These are phyloP conservation scores for Cantharis flavilabris DNA, from an alignment of 2,888 invertebrate species.

Conservation along the genomic window DNA sequence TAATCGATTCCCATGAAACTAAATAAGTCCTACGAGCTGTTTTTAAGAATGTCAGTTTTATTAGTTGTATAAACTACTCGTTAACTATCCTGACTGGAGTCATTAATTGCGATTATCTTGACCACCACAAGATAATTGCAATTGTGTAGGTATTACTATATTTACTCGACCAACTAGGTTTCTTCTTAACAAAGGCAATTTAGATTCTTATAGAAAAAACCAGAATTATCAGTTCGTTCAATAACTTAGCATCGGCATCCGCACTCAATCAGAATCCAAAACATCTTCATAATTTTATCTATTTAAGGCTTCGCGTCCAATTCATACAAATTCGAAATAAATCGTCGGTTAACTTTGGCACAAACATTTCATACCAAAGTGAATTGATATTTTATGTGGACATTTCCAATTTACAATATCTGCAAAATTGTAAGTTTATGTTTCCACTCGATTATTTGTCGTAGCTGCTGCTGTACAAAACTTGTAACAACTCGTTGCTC, in stretches of 20 bases:
- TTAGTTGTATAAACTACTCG: neutral
- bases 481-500: neutral
- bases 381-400: constrained; percentile 20
- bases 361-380: neutral
- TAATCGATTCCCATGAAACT: neutral
- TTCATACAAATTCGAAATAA: neutral
- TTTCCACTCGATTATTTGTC: constrained; percentile 4
- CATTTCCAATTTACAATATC: constrained; percentile 16
- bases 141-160: neutral
- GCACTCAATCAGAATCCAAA: neutral
- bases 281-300: neutral
- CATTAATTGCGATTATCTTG: constrained; percentile 4
- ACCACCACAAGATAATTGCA: constrained; percentile 2
- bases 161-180: neutral
- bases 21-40: neutral
- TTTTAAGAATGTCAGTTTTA: neutral
- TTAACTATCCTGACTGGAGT: neutral
- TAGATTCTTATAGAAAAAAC: neutral
- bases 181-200: neutral
- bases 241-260: neutral
- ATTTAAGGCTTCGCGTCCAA: neutral
- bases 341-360: neutral
- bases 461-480: constrained; percentile 1
- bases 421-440: constrained; percentile 19
- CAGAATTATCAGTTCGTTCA: neutral